These are phyloP conservation scores for Apaloderma vittatum DNA, from an alignment of 2,113 vertebrate species.

Conservation along the genomic window DNA sequence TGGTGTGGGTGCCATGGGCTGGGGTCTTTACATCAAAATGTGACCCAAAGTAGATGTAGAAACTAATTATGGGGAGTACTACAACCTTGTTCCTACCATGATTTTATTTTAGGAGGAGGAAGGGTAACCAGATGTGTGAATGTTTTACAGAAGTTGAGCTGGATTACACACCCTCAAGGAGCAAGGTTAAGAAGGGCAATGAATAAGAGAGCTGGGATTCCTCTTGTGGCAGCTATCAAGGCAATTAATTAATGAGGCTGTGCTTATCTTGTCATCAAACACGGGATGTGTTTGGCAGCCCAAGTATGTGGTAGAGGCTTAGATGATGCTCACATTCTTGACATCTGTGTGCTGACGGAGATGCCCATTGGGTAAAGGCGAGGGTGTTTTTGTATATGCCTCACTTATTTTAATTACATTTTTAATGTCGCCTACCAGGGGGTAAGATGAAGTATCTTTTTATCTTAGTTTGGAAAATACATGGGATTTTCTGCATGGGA, in stretches of 20 bases:
- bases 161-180: not conserved
- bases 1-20: not conserved
- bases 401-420: conserved; percentile 17
- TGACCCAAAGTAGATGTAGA: not conserved
- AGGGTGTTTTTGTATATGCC: not conserved
- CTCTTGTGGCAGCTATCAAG: not conserved
- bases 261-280: not conserved
- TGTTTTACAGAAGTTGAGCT: not conserved
- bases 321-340: not conserved
- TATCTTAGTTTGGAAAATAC: not conserved
- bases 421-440: not conserved
- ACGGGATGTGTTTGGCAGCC: not conserved
- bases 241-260: not conserved
- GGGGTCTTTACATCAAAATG: not conserved
- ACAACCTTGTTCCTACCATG: not conserved
- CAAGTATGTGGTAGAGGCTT: not conserved
- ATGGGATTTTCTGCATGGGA: not conserved
- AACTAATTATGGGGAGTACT: not conserved
- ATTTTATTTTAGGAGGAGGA: not conserved
- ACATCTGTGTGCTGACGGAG: not conserved
- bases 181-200: not conserved
- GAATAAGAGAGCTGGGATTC: not conserved
- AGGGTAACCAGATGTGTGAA: not conserved
- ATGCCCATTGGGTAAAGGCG: not conserved
- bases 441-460: not conserved